Evolutionary conservation across 2,888 invertebrate species (phyloP).

Genomic region (Lasioglossum oenotherae): DNA sequence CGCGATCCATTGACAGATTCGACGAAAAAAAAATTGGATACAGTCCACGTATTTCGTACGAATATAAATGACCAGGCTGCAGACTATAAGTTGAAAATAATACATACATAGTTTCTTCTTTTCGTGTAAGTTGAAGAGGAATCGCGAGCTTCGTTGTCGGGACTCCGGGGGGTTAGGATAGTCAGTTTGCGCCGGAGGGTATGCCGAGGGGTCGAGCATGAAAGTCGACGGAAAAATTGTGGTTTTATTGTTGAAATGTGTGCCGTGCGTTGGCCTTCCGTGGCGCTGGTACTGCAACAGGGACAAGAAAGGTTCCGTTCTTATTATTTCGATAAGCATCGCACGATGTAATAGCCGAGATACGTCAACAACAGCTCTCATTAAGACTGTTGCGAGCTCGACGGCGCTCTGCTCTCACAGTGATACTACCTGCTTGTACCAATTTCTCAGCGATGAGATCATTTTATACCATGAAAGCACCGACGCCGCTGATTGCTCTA

Average conservation of each 20-base stretch:
- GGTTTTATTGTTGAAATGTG: slow-evolving; percentile 29
- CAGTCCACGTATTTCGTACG: neutral
- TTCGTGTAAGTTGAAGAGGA: neutral
- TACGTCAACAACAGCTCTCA: slow-evolving; percentile 50
- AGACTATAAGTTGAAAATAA: too few relatives aligned
- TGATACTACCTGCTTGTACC: slow-evolving; percentile 46
- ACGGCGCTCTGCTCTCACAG: slow-evolving; percentile 51
- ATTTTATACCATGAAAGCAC: slow-evolving; percentile 34
- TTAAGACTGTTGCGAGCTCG: slow-evolving; percentile 47
- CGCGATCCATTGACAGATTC: neutral
- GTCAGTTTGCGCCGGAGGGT: neutral
- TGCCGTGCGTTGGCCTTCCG: slow-evolving; percentile 40
- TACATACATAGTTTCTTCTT: neutral
- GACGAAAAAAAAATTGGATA: neutral
- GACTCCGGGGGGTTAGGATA: neutral
- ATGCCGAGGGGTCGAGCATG: neutral
- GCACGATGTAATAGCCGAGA: slow-evolving; percentile 44
- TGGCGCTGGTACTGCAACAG: slow-evolving; percentile 11
- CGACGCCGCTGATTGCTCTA: neutral
- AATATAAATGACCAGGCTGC: neutral
- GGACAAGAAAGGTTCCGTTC: slow-evolving; percentile 45
- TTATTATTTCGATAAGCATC: slow-evolving; percentile 58
- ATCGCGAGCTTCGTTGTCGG: neutral
- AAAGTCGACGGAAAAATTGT: neutral
- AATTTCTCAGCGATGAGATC: slow-evolving; percentile 59